Percentiles rank a stretch among this genome's conserved stretches.
Conservation (phyloP, 2,888 invertebrate species). For the Steinernema carpocapsae region DNA sequence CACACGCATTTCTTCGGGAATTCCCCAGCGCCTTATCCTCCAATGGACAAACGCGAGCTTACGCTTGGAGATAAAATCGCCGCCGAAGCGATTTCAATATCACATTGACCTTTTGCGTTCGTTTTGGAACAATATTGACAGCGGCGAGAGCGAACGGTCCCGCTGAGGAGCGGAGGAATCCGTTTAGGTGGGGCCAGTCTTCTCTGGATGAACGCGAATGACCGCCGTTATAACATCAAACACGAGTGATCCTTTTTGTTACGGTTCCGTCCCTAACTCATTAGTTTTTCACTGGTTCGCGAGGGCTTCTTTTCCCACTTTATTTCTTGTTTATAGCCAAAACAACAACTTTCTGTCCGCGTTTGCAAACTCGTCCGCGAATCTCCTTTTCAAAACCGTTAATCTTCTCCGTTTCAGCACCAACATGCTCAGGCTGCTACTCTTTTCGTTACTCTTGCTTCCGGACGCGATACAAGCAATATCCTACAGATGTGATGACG, state of each 20-base stretch:
- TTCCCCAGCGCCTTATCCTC: background rate
- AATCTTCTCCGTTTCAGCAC: conserved; percentile 4
- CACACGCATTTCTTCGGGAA: background rate
- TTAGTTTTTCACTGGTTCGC: background rate
- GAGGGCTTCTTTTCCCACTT: background rate
- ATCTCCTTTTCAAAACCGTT: too few relatives aligned
- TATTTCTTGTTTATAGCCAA: conserved; percentile 3
- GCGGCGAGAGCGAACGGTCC: conserved; percentile 1
- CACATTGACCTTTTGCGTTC: conserved; percentile 34
- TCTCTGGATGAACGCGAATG: conserved; percentile 7
- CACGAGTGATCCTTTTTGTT: background rate
- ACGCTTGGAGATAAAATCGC: conserved; percentile 24
- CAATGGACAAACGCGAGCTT: background rate
- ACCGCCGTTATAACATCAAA: background rate
- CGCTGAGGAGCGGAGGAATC: conserved; percentile 11
- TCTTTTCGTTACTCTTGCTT: background rate
- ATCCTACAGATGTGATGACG: conserved; percentile 33
- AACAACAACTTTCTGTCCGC: too few relatives aligned
- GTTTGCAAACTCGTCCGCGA: too few relatives aligned
- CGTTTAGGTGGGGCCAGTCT: background rate
- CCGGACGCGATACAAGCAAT: conserved; percentile 26
- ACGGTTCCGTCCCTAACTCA: background rate
- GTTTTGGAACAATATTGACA: conserved; percentile 12
- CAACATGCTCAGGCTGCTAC: conserved; percentile 24
- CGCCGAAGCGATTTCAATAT: conserved; percentile 22